Base-by-base conservation (phyloP, 2,888 invertebrate genomes). In the Sarcophaga variegata region DNA sequence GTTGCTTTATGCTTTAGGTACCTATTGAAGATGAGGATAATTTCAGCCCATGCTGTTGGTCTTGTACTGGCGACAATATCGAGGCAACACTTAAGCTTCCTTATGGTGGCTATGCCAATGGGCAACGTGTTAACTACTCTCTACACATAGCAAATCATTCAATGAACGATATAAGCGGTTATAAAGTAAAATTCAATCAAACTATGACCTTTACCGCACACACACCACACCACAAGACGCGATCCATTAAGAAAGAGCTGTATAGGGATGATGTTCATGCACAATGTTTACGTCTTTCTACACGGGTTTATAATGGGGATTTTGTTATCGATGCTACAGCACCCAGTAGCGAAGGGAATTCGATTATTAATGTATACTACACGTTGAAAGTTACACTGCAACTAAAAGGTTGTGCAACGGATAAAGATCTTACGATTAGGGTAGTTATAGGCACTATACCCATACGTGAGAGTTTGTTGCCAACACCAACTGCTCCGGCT, bases 71-170 rank as follows among this genome's bases (percentile, higher is more conserved):
- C 25, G 91, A 90, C 6, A 89, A 89, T 0, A 89, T 91, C 0
- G 83, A 88, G 3, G 86, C 89, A 1, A 89, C 88, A 1, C 74
- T 91, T 0, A 90, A 86, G 4, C 63, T 96, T 4, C 96, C 96
- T 0, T 95, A 95, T 54, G 94, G 95, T 3, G 97, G 97, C 1
- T 96, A 95, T 92, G 96, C 96, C 54, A 95, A 96, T 0, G 96
- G 96, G 0, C 96, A 97, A 92, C 93, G 94, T 37, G 95, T 97
- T 84, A 95, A 95, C 0, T 93, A 96, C 17, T 94, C 94, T 59
- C 93, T 96, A 8, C 95, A 96, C 89, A 94, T 96, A 59, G 96
- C 96, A 88, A 97, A 97, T 93, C 95, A 95, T 88, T 62, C 78
- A 6, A 83, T 20, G 74, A 45, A 74, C 11, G 91, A 91, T 63